Conservation (phyloP, 1,140 invertebrate species). For the Drosophila nasuta region DNA sequence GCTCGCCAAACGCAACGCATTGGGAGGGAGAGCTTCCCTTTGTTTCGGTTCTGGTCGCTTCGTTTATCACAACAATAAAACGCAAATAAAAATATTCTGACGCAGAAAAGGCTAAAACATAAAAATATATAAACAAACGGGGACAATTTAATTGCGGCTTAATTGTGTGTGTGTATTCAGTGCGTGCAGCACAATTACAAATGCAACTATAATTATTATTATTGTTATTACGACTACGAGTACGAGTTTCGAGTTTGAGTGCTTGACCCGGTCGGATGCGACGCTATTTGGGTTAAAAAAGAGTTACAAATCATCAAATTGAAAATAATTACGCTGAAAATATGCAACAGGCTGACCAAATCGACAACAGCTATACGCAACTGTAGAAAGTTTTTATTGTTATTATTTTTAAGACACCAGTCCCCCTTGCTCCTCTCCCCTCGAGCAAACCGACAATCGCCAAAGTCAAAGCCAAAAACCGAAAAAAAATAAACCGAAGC, state of each 20-base stretch:
- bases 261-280: conserved; percentile 16
- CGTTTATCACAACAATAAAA: conserved; percentile 16
- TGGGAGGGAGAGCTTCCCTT: conserved; percentile 2
- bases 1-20: conserved; percentile 31
- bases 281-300: conserved; percentile 7
- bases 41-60: conserved; percentile 1
- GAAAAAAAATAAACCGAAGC: conserved; percentile 47
- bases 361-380: conserved; percentile 64
- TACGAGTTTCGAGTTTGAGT: conserved; percentile 20
- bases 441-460: conserved; percentile 21
- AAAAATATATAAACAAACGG: conserved; percentile 20
- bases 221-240: conserved; percentile 49
- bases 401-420: conserved; percentile 53
- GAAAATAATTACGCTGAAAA: conserved; percentile 67
- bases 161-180: conserved; percentile 16
- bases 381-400: conserved; percentile 78
- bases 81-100: conserved; percentile 15
- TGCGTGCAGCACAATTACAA: conserved; percentile 58
- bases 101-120: not conserved
- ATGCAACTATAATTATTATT: conserved; percentile 18
- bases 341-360: conserved; percentile 55
- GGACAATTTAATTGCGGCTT: conserved; percentile 22
- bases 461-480: conserved; percentile 40
- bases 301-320: conserved; percentile 49
- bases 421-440: not conserved